Conservation (phyloP, 2,797 vertebrate species). For the Pelochelys cantorii region DNA sequence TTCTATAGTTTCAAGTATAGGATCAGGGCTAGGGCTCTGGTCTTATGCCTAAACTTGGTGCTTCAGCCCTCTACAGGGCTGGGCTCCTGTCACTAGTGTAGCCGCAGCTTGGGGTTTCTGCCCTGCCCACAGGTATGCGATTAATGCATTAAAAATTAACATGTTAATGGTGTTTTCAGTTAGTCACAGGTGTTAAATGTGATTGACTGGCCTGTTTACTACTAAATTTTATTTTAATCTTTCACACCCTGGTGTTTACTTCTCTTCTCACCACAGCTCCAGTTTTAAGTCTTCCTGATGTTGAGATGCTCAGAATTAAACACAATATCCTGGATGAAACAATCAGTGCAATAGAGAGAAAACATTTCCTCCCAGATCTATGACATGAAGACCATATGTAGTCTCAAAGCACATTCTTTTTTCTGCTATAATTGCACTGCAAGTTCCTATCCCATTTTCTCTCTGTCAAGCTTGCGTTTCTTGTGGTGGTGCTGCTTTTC, state of each 20-base stretch:
- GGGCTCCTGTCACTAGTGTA: too few relatives aligned
- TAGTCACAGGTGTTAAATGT: too few relatives aligned
- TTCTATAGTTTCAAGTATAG: too few relatives aligned
- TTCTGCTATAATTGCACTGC: not conserved
- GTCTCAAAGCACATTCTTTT: not conserved
- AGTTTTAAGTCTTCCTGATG: not conserved
- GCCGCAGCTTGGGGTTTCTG: too few relatives aligned
- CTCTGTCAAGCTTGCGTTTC: rapidly evolving
- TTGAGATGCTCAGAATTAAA: not conserved
- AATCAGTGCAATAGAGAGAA: not conserved
- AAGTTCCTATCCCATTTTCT: not conserved
- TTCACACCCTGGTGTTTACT: not conserved
- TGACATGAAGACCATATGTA: not conserved
- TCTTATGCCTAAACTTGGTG: too few relatives aligned
- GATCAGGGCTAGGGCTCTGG: too few relatives aligned
- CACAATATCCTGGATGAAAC: not conserved
- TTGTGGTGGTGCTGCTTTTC: not conserved
- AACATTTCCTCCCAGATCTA: not conserved
- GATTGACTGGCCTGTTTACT: not conserved
- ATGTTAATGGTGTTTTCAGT: too few relatives aligned
- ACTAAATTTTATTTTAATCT: not conserved
- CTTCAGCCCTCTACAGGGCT: too few relatives aligned
- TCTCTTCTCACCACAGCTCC: not conserved
- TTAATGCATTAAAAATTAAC: too few relatives aligned
- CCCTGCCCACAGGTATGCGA: too few relatives aligned